Percentiles rank a stretch among this genome's conserved stretches.
These are phyloP conservation scores for Drosophila kohkoa DNA, from an alignment of 1,140 invertebrate genomes.

Conservation along the genomic window DNA sequence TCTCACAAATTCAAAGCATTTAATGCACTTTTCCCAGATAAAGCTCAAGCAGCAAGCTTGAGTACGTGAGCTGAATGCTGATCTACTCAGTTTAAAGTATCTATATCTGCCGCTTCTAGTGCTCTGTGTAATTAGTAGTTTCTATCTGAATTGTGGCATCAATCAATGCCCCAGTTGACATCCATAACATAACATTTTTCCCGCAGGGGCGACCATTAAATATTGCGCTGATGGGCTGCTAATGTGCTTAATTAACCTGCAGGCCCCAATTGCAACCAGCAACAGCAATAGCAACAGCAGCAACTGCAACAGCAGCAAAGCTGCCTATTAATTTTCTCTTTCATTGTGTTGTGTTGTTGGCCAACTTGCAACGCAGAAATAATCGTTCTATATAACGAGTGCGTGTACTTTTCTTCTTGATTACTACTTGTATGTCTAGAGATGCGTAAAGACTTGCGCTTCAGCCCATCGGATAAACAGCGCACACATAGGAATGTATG, in stretches of 20 bases:
- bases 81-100: background rate
- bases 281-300: conserved; percentile 1
- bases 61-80: conserved; percentile 4
- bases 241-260: conserved; percentile 77
- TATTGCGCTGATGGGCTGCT: conserved; percentile 65
- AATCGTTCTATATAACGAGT: conserved; percentile 55
- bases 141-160: conserved; percentile 1
- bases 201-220: conserved; percentile 26
- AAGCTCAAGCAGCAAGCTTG: background rate
- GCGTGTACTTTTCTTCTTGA: conserved; percentile 5
- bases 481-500: background rate
- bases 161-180: conserved; percentile 23
- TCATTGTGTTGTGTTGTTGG: conserved; percentile 60
- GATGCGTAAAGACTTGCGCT: conserved; percentile 70
- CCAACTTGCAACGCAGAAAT: conserved; percentile 36
- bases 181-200: background rate
- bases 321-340: conserved; percentile 80
- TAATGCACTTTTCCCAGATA: background rate
- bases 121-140: conserved; percentile 1
- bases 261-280: conserved; percentile 27
- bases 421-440: conserved; percentile 39
- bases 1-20: background rate
- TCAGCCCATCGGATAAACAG: conserved; percentile 21
- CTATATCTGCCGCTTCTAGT: background rate
- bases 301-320: conserved; percentile 65